Conservation (phyloP, 2,113 vertebrate species). For the Psettodes erumei region DNA sequence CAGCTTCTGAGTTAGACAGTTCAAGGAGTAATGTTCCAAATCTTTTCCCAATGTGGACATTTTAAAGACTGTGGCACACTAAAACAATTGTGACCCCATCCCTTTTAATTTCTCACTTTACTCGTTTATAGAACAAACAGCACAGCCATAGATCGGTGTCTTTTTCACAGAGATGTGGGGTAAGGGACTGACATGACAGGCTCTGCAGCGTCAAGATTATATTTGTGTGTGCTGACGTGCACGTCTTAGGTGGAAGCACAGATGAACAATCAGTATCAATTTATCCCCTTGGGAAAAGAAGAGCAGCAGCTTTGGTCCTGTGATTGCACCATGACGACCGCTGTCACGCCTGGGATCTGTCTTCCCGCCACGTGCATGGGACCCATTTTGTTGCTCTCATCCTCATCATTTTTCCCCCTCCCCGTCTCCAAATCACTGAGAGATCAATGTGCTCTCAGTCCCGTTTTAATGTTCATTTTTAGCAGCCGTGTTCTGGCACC, state of each 20-base stretch:
- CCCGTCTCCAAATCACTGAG: slow-evolving; percentile 26
- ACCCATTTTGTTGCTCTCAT: slow-evolving; percentile 56
- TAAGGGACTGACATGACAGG: not conserved
- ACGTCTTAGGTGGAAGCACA: slow-evolving; percentile 36
- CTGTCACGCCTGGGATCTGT: slow-evolving; percentile 61
- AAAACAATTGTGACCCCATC: not conserved
- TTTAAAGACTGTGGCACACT: not conserved
- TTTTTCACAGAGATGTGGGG: slow-evolving; percentile 17
- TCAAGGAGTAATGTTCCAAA: not conserved
- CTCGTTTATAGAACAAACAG: too few relatives aligned
- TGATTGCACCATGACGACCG: slow-evolving; percentile 65
- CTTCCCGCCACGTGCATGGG: slow-evolving; percentile 49
- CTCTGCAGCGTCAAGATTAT: not conserved
- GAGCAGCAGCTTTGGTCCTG: slow-evolving; percentile 43
- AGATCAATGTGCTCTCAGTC: slow-evolving; percentile 29
- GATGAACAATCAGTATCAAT: slow-evolving; percentile 46
- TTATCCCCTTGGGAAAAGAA: slow-evolving; percentile 37
- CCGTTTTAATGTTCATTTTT: slow-evolving; percentile 61
- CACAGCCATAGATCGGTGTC: not conserved
- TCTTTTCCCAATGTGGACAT: not conserved
- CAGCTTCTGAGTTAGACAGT: not conserved
- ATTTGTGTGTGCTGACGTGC: slow-evolving; percentile 4
- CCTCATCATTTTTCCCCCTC: slow-evolving; percentile 13
- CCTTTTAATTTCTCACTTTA: too few relatives aligned
- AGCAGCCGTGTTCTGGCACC: slow-evolving; percentile 41